Base-by-base conservation (phyloP, 2,888 invertebrate genomes). In the Andrena haemorrhoa region DNA sequence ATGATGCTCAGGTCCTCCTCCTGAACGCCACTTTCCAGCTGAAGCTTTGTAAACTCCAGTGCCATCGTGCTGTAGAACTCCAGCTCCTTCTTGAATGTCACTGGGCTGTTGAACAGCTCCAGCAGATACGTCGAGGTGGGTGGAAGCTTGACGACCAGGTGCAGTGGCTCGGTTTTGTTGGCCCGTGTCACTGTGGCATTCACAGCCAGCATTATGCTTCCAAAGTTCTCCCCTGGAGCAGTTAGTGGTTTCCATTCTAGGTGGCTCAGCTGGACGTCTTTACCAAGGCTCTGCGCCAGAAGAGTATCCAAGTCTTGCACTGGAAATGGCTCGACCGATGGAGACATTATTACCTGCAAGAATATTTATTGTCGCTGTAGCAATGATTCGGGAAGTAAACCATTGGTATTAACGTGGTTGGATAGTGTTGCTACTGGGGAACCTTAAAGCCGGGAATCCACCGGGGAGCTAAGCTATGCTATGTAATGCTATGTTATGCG, bases 161-260 rank as follows among this genome's bases (percentile, higher is more conserved):
- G 89, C 26, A 92, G 72, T 2, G 83, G 83, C 58, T 90, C 89
- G 3, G 83, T 73, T 6, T 86, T 88, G 29, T 88, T 83, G 7
- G 64, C 10, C 4, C 51, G 63, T 0, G 69, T 68, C 0, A 92
- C 60, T 1, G 79, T 89, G 7, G 88, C 89, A 56, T 90, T 89
- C 8, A 94, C 85, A 4, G 92, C 91, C 10, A 93, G 79, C 66
- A 94, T 94, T 12, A 92, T 41, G 72, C 94, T 94, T 2, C 94
- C 94, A 60, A 91, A 94, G 82, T 94, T 94, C 35, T 94, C 94
- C 6, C 94, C 94, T 0, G 94, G 93, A 49, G 92, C 92, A 0
- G 93, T 94, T 16, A 94, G 70, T 33, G 92, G 90, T 58, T 89
- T 93, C 93, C 94, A 94, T 78, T 89, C 84, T 2, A 90, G 73